These are phyloP conservation scores for Zelleria hepariella DNA, from an alignment of 2,888 invertebrate species.

Conservation along the genomic window DNA sequence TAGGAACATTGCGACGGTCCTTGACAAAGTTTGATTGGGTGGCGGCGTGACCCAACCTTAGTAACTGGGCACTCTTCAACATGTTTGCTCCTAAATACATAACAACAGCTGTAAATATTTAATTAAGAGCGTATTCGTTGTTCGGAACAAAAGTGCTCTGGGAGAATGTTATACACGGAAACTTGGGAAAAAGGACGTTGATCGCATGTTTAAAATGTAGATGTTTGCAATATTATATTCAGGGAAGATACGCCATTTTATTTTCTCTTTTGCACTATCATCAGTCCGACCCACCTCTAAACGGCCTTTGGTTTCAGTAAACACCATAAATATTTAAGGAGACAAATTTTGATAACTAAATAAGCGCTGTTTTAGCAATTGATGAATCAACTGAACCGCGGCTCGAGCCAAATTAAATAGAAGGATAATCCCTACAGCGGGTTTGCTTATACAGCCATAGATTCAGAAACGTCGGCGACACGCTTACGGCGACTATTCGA, in stretches of 20 bases:
- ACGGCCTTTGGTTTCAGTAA: background rate
- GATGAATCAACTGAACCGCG: background rate
- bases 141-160: no score
- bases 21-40: background rate
- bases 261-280: no score
- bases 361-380: background rate
- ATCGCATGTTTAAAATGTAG: no score
- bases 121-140: no score
- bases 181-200: no score
- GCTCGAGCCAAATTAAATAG: slow-evolving; percentile 14
- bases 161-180: no score
- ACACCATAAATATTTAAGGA: background rate
- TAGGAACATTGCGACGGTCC: background rate
- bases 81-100: background rate
- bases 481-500: no score
- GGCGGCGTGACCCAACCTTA: background rate
- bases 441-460: slow-evolving; percentile 13
- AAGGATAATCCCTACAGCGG: slow-evolving; percentile 16
- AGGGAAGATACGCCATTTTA: no score
- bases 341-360: background rate
- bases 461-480: background rate
- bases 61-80: no score
- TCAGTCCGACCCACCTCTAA: no score
- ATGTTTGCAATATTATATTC: no score
- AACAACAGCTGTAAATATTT: no score